Conservation (phyloP, 37 sponge, comb jelly and placozoan genomes). For the Cliona cf. orientalis region DNA sequence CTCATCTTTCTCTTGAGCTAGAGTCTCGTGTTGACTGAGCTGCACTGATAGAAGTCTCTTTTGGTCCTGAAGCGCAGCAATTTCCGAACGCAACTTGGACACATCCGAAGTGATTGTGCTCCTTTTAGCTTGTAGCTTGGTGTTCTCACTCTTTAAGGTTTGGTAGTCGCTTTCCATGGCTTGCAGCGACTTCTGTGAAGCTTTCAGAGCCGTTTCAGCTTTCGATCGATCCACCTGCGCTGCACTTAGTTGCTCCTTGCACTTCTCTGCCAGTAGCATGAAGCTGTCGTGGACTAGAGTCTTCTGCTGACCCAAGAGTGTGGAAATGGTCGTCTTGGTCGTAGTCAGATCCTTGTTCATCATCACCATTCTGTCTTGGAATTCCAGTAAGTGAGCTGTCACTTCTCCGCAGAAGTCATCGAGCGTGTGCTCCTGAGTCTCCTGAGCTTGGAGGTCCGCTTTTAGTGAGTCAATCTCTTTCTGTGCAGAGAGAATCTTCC, state of each 20-base stretch:
- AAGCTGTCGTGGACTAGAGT: slow-evolving; percentile 8
- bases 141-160: background rate
- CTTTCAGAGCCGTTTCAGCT: background rate
- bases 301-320: slow-evolving; percentile 14
- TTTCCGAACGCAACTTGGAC: slow-evolving; percentile 10
- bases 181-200: slow-evolving; percentile 13
- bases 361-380: background rate
- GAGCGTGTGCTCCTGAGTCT: background rate
- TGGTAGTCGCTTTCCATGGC: slow-evolving; percentile 3
- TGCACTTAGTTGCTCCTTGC: background rate
- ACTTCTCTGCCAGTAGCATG: slow-evolving; percentile 12
- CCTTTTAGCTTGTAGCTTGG: slow-evolving; percentile 26
- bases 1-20: slow-evolving; percentile 14
- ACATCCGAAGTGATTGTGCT: background rate
- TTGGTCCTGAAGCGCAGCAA: slow-evolving; percentile 37
- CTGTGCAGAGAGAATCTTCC: slow-evolving; percentile 17
- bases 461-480: slow-evolving; percentile 36
- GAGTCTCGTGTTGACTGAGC: slow-evolving; percentile 20
- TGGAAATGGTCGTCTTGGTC: background rate
- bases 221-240: background rate
- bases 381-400: background rate
- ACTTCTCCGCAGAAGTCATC: background rate
- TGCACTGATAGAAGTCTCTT: slow-evolving; percentile 19
- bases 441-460: slow-evolving; percentile 22
- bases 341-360: slow-evolving; percentile 7